Percentiles rank a stretch among this genome's conserved stretches.
These are phyloP conservation scores for Megaceryle alcyon DNA, from an alignment of 2,797 vertebrate species.

Conservation along the genomic window DNA sequence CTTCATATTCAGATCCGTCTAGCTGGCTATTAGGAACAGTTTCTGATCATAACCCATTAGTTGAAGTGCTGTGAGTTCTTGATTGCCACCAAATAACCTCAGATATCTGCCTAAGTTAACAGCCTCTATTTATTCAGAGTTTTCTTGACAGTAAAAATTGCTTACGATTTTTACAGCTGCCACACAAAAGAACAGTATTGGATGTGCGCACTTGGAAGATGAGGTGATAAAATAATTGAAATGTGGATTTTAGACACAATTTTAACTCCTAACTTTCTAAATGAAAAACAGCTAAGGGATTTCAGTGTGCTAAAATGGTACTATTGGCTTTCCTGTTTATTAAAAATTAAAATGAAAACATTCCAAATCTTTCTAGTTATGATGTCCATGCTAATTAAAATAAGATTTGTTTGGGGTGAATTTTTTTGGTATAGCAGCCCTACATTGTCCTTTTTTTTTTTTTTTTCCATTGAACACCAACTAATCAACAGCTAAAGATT, in stretches of 20 bases:
- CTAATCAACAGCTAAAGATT: neutral
- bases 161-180: conserved; percentile 80
- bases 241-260: conserved; percentile 65
- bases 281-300: conserved; percentile 41
- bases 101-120: conserved; percentile 81
- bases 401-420: neutral
- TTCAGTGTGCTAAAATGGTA: conserved; percentile 8
- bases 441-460: neutral
- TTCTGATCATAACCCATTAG: conserved; percentile 85
- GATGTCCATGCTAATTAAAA: conserved; percentile 5
- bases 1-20: conserved; percentile 84
- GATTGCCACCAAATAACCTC: conserved; percentile 83
- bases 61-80: conserved; percentile 80
- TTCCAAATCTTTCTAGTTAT: neutral
- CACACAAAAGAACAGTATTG: conserved; percentile 77
- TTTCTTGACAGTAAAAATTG: conserved; percentile 82
- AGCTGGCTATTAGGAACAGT: conserved; percentile 84
- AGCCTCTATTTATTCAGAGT: conserved; percentile 80
- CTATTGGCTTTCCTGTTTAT: conserved; percentile 28
- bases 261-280: conserved; percentile 60
- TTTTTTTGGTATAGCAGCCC: neutral
- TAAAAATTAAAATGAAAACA: conserved; percentile 44
- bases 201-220: conserved; percentile 55
- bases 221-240: conserved; percentile 72
- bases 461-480: neutral